phyloP scores from a whole-genome alignment of 2,113 vertebrate species.

The Neotoma lepida region DNA sequence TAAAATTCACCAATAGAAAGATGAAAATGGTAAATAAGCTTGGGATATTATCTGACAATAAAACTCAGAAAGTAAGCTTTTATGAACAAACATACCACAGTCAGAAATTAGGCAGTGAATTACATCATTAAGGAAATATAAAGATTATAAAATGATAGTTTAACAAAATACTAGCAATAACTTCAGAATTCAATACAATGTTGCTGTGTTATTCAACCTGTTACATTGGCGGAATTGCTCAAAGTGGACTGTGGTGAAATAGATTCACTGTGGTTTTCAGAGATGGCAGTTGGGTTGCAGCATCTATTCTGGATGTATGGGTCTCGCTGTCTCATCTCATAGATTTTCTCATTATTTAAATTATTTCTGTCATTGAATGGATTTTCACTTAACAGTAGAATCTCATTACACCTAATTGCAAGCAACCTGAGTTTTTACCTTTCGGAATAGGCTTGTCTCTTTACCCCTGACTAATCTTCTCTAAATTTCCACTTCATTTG shows the following conservation, averaged over 20 bases:
- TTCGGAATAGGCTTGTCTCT: slow-evolving; percentile 65
- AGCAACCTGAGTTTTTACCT: slow-evolving; percentile 62
- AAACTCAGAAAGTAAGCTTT: not conserved
- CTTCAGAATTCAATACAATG: not conserved
- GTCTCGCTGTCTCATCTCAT: slow-evolving; percentile 62
- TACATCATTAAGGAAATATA: not conserved
- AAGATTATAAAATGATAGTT: not conserved
- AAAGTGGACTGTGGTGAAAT: not conserved
- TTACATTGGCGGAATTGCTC: not conserved
- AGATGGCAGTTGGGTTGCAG: slow-evolving; percentile 3
- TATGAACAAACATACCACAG: not conserved
- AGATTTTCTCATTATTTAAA: slow-evolving; percentile 76
- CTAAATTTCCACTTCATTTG: slow-evolving; percentile 74
- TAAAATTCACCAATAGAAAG: not conserved
- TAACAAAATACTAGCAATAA: slow-evolving; percentile 4
- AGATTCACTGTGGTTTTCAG: slow-evolving; percentile 25
- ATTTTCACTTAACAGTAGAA: slow-evolving; percentile 72
- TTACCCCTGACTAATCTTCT: slow-evolving; percentile 60
- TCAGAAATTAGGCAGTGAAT: not conserved
- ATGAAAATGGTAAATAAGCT: not conserved
- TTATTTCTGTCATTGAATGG: slow-evolving; percentile 68
- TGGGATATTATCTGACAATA: not conserved
- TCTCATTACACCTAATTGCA: slow-evolving; percentile 73
- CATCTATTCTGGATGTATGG: not conserved
- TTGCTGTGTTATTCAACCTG: not conserved